Percentiles rank a stretch among this genome's conserved stretches.
These are phyloP conservation scores for Odontothrips loti DNA, from an alignment of 2,888 invertebrate genomes.

Conservation along the genomic window DNA sequence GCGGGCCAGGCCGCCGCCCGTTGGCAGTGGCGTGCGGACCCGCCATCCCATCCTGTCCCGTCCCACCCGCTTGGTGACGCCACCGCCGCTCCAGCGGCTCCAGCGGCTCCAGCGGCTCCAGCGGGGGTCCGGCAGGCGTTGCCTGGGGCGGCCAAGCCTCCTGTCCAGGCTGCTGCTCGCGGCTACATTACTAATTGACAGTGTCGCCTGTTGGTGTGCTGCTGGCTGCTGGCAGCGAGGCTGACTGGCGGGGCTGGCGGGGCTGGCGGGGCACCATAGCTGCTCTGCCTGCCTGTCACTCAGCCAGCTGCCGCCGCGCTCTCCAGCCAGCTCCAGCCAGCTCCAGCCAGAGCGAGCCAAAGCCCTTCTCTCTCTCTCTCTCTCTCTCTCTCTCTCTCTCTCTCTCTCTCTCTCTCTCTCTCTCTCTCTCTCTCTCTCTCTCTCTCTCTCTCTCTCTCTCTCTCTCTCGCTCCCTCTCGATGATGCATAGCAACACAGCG, in stretches of 20 bases:
- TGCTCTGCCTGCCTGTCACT: neutral
- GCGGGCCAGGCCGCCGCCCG: too few species aligned
- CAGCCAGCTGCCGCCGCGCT: neutral
- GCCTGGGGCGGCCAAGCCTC: neutral
- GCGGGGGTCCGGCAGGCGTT: too few species aligned
- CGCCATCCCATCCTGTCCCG: too few species aligned
- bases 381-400: neutral
- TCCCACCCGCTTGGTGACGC: too few species aligned
- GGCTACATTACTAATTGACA: constrained; percentile 1
- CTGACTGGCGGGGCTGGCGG: neutral
- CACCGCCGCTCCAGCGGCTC: too few species aligned
- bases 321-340: neutral
- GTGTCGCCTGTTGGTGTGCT: neutral
- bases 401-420: neutral
- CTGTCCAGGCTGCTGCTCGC: neutral
- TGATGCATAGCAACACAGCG: too few species aligned
- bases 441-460: neutral
- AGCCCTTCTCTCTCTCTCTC: neutral
- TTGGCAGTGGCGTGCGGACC: too few species aligned
- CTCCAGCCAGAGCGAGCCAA: too few species aligned
- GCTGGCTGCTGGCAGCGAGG: neutral
- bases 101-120: too few species aligned
- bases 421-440: neutral
- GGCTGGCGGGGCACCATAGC: neutral
- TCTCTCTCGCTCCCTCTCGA: neutral